These are phyloP conservation scores for Meghimatium bilineatum DNA, from an alignment of 2,888 invertebrate species.

Conservation along the genomic window DNA sequence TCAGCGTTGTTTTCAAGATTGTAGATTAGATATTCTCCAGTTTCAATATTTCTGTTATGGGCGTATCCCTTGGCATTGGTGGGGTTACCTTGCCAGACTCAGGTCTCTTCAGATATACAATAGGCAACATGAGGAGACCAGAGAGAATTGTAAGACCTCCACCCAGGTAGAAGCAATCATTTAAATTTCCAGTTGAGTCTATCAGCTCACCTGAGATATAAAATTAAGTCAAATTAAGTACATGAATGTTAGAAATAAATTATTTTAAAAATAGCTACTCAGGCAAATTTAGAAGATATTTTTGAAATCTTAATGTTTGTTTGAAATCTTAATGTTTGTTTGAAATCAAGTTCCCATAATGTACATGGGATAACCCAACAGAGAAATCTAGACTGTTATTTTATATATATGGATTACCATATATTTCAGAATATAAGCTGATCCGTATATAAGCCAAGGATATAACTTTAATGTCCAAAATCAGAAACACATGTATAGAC, in stretches of 20 bases:
- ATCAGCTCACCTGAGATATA: slow-evolving; percentile 53
- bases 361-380: too few relatives aligned
- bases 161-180: slow-evolving; percentile 62
- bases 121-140: slow-evolving; percentile 61
- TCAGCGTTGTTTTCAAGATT: background rate
- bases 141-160: slow-evolving; percentile 60
- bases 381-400: too few relatives aligned
- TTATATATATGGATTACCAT: too few relatives aligned
- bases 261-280: too few relatives aligned
- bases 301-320: too few relatives aligned
- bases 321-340: too few relatives aligned
- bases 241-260: background rate
- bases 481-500: too few relatives aligned
- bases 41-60: slow-evolving; percentile 53
- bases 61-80: slow-evolving; percentile 51
- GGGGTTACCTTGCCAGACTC: slow-evolving; percentile 38
- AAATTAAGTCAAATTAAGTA: background rate
- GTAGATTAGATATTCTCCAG: slow-evolving; percentile 53
- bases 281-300: too few relatives aligned
- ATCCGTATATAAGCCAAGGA: too few relatives aligned
- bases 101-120: slow-evolving; percentile 53
- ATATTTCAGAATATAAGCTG: too few relatives aligned
- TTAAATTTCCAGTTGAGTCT: slow-evolving; percentile 54
- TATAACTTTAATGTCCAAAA: too few relatives aligned
- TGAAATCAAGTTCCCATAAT: too few relatives aligned